Base-by-base conservation (phyloP, 1,140 invertebrate genomes). In the Acromyrmex charruanus region DNA sequence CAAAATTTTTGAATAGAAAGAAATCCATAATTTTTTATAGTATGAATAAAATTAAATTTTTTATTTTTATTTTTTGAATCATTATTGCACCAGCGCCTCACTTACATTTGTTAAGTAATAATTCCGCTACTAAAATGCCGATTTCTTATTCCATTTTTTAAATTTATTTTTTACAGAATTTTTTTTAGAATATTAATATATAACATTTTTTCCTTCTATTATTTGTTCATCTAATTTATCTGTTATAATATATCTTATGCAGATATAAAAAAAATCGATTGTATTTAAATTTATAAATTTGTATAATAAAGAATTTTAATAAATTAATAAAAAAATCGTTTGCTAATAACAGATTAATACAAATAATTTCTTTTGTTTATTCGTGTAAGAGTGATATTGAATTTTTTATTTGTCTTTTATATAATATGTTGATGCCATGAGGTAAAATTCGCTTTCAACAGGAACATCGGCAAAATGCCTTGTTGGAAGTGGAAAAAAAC, bases 401-500 rank as follows among this genome's bases (percentile, higher is more conserved):
- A 18, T 75, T 74, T 75, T 59, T 75, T 59, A 39, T 75, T 39
- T 59, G 3, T 7, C n/a, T n/a, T 3, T 35, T 74, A 74, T 25
- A 53, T 72, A 35, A 35, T 14, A 58, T 58, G 16, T 5, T 35
- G 0, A 51, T 68, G 5, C 25, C 12, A 6, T 39, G 51, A 75
- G 51, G 14, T 74, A 61, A 65, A 77, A 91, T 92, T 82, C 28
- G 63, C 66, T 87, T 92, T 92, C 9, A 0, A 44, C 72, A 96
- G 96, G 95, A 96, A 89, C 94, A 95, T 90, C 94, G 94, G 88
- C 94, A 95, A 90, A 94, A 93, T 91, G 95, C 96, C 77, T 93
- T 96, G 77, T 92, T 96, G 63, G 95, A 96, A 90, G 94, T 96
- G 31, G 96, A 97, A 87, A 95, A 93, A 89, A 95, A 95, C 58